Base-by-base conservation (phyloP, 2,113 vertebrate species). In the Chitala chitala region DNA sequence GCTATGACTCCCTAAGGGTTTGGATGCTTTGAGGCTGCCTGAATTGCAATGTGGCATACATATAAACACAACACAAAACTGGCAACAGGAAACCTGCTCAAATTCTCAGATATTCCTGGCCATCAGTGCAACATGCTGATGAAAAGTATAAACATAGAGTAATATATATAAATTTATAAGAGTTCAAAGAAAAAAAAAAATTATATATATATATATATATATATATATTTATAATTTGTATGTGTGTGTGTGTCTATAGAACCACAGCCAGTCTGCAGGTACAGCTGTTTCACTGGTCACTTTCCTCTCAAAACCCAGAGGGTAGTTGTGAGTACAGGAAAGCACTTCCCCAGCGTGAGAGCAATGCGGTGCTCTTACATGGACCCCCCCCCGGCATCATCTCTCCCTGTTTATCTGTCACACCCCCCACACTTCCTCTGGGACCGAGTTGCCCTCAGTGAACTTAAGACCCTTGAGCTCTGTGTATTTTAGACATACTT, bases 11-110 rank as follows among this genome's bases (percentile, higher is more conserved):
- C 33, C 29, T 31, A 77, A 33, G 61, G 76, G 40, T n/a, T n/a
- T n/a, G n/a, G 66, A 63, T 78, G 40, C 54, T 74, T 8, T 76
- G 78, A 5, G 2, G 69, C 72, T 15, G 74, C 77, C 64, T 71
- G 65, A 78, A 75, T 78, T 55, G 78, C 80, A 80, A 83, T 85
- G 84, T 84, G 64, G 78, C 82, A 79, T 71, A 84, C 75, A 77
- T 79, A 78, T 79, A 86, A 87, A 87, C 80, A 86, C 48, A n/a
- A n/a, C n/a, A n/a, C 54, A 9, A 50, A 10, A 50, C 5, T 79
- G 66, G 76, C 74, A 80, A 78, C 59, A 74, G 71, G 70, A 83
- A 79, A 76, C 77, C 63, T 70, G 58, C 80, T 83, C 75, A 31
- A 77, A 79, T 73, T 74, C 75, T 71, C 75, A 82, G 75, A 82